Base-by-base conservation (phyloP, 2,797 vertebrate species). In the Capromys pilorides region DNA sequence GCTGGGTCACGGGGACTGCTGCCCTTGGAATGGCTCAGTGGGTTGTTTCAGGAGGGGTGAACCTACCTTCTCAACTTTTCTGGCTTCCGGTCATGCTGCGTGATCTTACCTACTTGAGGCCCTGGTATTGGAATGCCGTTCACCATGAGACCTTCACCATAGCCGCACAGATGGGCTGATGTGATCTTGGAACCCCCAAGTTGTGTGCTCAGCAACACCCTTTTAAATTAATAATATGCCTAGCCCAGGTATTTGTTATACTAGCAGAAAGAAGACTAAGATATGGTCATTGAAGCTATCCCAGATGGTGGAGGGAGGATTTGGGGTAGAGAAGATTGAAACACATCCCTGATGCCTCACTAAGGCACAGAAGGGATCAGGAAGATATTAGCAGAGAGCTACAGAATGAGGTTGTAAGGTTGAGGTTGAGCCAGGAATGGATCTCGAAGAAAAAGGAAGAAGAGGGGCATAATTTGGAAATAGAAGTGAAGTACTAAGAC, bases 381-480 rank as follows among this genome's bases (percentile, higher is more conserved):
- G n/a, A 73, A 71, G 64, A 21, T 2, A 22, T 31, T 26, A 64
- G 84, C 62, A 22, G 71, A 33, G 4, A 7, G 61, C 22, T 49
- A 4, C 5, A 22, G 57, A 86, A 45, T 36, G 33, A 78, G n/a
- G 31, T 8, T 61, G 51, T 18, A 61, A 85, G 78, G 33, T 0
- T 71, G 16, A 86, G 36, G 73, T 16, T 67, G 67, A 64, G 33
- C 33, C 26, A 73, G 19, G 28, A 81, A 67, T 39, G 61, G 39
- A 5, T 22, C 0, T 90, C 12, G 0, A 0, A 36, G 36, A 24
- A 75, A 75, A 77, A 22, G 39, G 9, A 2, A 3, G 4, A 59
- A 80, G 41, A 62, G 39, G n/a, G 77, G 11, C 6, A 21, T 28
- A 57, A 71, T 49, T 31, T 88, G 36, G 80, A 64, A 85, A 31